Percentiles rank a stretch among this genome's conserved stretches.
Evolutionary conservation across 2,797 vertebrate species (phyloP).

Genomic region (Eulemur coronatus): DNA sequence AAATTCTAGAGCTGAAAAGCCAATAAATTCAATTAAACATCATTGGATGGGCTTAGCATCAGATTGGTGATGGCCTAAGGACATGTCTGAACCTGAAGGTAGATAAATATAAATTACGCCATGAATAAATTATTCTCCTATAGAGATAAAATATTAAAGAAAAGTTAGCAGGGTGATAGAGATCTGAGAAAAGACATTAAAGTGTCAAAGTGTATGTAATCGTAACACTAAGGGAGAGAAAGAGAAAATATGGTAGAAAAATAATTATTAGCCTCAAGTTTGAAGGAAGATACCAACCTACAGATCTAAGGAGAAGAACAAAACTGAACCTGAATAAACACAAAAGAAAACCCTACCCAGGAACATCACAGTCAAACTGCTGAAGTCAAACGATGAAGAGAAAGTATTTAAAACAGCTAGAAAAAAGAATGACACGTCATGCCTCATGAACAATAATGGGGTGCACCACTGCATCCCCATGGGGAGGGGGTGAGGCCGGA

Average conservation of each 20-base stretch:
- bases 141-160: neutral
- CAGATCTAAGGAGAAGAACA: neutral
- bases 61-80: neutral
- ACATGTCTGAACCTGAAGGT: neutral
- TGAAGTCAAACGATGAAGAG: neutral
- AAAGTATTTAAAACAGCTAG: neutral
- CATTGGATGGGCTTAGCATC: neutral
- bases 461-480: neutral
- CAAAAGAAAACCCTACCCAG: neutral
- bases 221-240: neutral
- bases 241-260: neutral
- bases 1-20: neutral
- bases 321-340: neutral
- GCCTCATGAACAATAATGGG: neutral
- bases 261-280: neutral
- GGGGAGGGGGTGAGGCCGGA: neutral
- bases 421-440: neutral
- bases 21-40: neutral
- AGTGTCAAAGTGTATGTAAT: neutral
- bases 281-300: neutral
- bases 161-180: neutral
- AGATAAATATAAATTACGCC: neutral
- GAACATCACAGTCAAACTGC: neutral
- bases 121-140: neutral
- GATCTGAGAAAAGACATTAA: neutral